phyloP scores from a whole-genome alignment of 2,888 invertebrate genomes.

The Scrobipalpa costella region DNA sequence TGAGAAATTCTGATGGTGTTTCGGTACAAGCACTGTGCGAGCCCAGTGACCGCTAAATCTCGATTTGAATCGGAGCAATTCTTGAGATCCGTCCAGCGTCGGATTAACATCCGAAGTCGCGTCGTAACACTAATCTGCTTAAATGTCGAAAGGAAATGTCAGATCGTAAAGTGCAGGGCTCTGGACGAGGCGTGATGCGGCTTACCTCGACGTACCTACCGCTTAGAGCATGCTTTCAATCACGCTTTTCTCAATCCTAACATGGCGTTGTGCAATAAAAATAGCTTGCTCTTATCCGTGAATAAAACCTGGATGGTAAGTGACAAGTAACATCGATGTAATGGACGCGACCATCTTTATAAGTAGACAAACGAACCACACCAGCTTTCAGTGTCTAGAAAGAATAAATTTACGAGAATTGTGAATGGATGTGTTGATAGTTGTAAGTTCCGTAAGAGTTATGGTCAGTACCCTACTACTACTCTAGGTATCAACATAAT shows the following conservation, averaged over 20 bases:
- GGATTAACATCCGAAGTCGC: slow-evolving; percentile 76
- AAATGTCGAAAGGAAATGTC: slow-evolving; percentile 81
- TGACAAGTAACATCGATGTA: slow-evolving; percentile 23
- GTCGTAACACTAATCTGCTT: slow-evolving; percentile 79
- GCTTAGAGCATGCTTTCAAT: slow-evolving; percentile 58
- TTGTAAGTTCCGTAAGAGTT: not conserved
- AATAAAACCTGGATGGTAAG: slow-evolving; percentile 20
- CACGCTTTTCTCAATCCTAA: slow-evolving; percentile 40
- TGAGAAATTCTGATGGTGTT: not conserved
- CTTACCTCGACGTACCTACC: slow-evolving; percentile 65
- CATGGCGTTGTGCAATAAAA: slow-evolving; percentile 29
- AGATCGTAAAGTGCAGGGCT: slow-evolving; percentile 77
- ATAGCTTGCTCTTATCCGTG: slow-evolving; percentile 19
- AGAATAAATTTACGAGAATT: slow-evolving; percentile 6
- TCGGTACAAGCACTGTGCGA: not conserved
- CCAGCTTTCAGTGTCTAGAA: slow-evolving; percentile 12
- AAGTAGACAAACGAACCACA: slow-evolving; percentile 8
- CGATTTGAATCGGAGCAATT: slow-evolving; percentile 72
- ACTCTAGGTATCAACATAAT: not conserved
- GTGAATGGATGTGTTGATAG: not conserved
- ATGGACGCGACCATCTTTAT: slow-evolving; percentile 11
- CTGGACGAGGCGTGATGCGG: slow-evolving; percentile 64
- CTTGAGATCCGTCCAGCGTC: slow-evolving; percentile 75
- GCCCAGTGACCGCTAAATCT: slow-evolving; percentile 65
- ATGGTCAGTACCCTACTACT: not conserved